Conservation (phyloP, 1,140 invertebrate species). For the Achroia grisella region DNA sequence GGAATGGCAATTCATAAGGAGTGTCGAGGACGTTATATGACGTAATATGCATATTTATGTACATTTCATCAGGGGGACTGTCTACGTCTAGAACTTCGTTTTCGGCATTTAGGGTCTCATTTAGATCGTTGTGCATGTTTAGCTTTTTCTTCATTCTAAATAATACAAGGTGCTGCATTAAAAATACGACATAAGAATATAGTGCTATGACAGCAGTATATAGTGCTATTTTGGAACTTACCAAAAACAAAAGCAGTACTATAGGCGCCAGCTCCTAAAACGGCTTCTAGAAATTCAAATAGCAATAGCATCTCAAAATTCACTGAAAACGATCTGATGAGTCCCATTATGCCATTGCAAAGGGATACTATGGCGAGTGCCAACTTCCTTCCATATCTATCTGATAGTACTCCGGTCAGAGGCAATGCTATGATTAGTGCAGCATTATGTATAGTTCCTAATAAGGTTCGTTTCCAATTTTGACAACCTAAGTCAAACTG, state of each 20-base stretch:
- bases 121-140: too few species aligned
- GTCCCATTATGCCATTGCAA: slow-evolving; percentile 75
- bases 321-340: slow-evolving; percentile 78
- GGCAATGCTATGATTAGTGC: slow-evolving; percentile 81
- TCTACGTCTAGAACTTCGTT: too few species aligned
- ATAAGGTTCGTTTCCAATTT: slow-evolving; percentile 80
- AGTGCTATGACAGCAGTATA: too few species aligned
- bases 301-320: slow-evolving; percentile 77
- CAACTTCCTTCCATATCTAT: slow-evolving; percentile 77
- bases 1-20: too few species aligned
- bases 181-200: too few species aligned
- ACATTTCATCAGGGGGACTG: too few species aligned
- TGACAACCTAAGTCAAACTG: slow-evolving; percentile 64
- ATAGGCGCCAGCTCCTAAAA: slow-evolving; percentile 77
- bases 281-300: slow-evolving; percentile 79
- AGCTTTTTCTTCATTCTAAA: too few species aligned
- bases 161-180: too few species aligned
- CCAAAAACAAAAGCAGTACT: slow-evolving; percentile 77
- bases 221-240: slow-evolving; percentile 15
- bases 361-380: slow-evolving; percentile 75
- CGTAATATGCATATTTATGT: too few species aligned
- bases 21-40: too few species aligned
- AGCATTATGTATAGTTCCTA: slow-evolving; percentile 81
- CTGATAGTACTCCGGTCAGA: slow-evolving; percentile 78
- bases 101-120: too few species aligned